phyloP scores from a whole-genome alignment of 1,140 invertebrate genomes.

The Dinoponera quadriceps region DNA sequence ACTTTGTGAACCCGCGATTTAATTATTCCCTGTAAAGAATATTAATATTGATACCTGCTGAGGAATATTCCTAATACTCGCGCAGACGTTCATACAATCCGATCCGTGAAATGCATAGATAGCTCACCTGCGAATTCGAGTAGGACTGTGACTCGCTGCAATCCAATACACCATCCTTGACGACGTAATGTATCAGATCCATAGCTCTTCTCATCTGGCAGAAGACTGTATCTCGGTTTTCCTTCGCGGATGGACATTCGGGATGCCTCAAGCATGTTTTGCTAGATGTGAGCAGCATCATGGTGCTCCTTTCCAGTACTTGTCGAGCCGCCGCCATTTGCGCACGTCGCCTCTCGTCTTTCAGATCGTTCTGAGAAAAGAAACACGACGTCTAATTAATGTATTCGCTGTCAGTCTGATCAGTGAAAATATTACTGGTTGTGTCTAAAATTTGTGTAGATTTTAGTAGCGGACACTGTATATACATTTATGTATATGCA shows the following conservation, averaged over 20 bases:
- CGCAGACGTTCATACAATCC: not conserved
- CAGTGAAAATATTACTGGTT: too few relatives aligned
- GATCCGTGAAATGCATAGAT: not conserved
- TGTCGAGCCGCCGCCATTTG: conserved; percentile 98
- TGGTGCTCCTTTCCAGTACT: conserved; percentile 98
- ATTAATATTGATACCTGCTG: not conserved
- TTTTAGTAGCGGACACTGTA: too few relatives aligned
- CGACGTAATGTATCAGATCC: conserved; percentile 98
- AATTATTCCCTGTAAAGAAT: conserved; percentile 23
- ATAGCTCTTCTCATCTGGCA: conserved; percentile 98
- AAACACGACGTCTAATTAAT: not conserved
- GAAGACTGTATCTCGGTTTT: conserved; percentile 98
- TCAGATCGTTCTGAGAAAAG: conserved; percentile 92
- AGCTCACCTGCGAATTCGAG: conserved; percentile 83
- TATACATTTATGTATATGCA: too few relatives aligned
- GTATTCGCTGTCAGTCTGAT: too few relatives aligned
- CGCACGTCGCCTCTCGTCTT: conserved; percentile 96
- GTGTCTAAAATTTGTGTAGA: too few relatives aligned
- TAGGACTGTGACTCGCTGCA: conserved; percentile 85
- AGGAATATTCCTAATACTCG: not conserved
- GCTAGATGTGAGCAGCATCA: conserved; percentile 98
- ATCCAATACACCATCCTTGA: conserved; percentile 95
- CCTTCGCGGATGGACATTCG: conserved; percentile 95
- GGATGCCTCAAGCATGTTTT: conserved; percentile 98
- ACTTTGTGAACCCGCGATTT: not conserved